A percentile compares a stretch with the other conserved stretches of the same genome.
phyloP scores from a whole-genome alignment of 2,113 vertebrate genomes.

The Ophthalmolycus amberensis region DNA sequence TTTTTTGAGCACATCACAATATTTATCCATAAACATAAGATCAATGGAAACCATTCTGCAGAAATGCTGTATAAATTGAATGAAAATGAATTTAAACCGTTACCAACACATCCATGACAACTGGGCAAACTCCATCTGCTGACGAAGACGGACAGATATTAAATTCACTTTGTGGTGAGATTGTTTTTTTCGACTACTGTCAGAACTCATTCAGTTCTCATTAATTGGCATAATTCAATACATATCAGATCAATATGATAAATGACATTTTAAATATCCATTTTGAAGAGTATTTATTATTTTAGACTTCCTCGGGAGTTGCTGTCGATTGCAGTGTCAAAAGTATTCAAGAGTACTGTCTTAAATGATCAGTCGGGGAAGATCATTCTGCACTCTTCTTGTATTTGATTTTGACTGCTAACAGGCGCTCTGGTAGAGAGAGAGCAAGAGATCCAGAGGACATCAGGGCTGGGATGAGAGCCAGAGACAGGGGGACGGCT shows the following conservation, averaged over 20 bases:
- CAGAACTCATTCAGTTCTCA: background rate
- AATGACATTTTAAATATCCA: background rate
- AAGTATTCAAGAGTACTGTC: background rate
- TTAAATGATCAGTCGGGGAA: background rate
- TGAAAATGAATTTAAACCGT: background rate
- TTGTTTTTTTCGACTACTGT: background rate
- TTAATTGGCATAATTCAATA: background rate
- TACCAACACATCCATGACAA: background rate
- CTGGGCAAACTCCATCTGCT: background rate
- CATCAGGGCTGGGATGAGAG: conserved; percentile 32
- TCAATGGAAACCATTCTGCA: background rate
- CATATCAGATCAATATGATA: background rate
- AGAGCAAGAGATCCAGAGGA: conserved; percentile 34
- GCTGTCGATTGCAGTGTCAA: background rate
- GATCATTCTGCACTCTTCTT: conserved; percentile 11
- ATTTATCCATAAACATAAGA: background rate
- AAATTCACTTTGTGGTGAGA: background rate
- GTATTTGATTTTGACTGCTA: conserved; percentile 22
- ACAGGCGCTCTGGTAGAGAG: background rate
- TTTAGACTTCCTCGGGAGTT: background rate
- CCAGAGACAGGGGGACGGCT: conserved; percentile 30
- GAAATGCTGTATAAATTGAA: background rate
- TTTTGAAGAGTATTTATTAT: background rate
- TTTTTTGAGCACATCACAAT: background rate
- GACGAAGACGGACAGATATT: background rate